Evolutionary conservation across 2,888 invertebrate genomes (phyloP).

Genomic region (Euplagia quadripunctaria): DNA sequence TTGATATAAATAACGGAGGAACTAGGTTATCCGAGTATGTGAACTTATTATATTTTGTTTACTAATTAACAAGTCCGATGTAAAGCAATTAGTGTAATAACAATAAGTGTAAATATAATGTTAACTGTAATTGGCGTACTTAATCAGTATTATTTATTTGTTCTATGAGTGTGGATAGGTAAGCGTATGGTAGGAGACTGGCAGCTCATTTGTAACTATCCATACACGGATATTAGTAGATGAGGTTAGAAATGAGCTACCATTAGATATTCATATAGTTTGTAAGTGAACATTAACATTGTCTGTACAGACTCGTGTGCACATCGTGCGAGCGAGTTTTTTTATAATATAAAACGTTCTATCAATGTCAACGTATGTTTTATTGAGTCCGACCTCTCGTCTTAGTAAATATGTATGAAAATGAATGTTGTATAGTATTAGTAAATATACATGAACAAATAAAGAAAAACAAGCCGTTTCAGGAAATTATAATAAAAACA

Average conservation of each 20-base stretch:
- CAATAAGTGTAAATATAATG: conserved; percentile 7
- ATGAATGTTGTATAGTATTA: no score
- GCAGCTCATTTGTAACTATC: conserved; percentile 20
- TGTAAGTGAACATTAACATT: neutral
- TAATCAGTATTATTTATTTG: conserved; percentile 52
- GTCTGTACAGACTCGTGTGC: neutral
- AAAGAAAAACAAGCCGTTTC: neutral
- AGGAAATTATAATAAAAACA: neutral
- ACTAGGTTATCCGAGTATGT: no score
- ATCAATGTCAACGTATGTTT: conserved; percentile 50
- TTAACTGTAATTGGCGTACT: conserved; percentile 22
- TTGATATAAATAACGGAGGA: no score
- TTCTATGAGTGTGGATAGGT: conserved; percentile 37
- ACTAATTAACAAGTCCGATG: neutral
- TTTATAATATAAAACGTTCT: conserved; percentile 49
- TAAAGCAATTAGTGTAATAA: neutral
- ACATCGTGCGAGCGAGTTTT: conserved; percentile 47
- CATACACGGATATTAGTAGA: neutral
- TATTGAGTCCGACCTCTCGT: conserved; percentile 25
- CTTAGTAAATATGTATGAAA: neutral
- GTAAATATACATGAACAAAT: neutral
- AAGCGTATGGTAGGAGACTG: conserved; percentile 20
- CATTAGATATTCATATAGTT: neutral
- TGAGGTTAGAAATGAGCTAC: neutral
- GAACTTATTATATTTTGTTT: neutral